Evolutionary conservation across 2,797 vertebrate species (phyloP).

Genomic region (Oreochromis mossambicus): DNA sequence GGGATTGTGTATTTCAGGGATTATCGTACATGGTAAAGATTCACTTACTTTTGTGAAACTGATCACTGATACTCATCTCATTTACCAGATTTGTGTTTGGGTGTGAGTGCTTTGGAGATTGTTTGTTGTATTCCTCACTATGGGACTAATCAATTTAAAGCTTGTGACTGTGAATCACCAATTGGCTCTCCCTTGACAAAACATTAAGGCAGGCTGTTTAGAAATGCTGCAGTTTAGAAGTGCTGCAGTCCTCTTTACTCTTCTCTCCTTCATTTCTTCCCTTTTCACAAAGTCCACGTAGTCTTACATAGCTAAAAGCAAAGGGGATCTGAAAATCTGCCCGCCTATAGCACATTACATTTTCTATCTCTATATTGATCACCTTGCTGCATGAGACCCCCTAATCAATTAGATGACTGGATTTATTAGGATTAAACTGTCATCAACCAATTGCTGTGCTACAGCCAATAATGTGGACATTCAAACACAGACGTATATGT

Average conservation of each 20-base stretch:
- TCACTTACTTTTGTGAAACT: neutral
- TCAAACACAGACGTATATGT: neutral
- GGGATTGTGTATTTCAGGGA: neutral
- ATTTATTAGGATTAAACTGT: constrained; percentile 61
- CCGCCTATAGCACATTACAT: constrained; percentile 21
- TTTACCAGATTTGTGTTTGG: neutral
- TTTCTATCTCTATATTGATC: constrained; percentile 56
- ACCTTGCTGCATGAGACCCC: constrained; percentile 37
- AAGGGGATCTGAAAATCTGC: constrained; percentile 16
- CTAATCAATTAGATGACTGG: constrained; percentile 52
- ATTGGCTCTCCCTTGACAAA: constrained; percentile 12
- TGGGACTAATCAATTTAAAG: constrained; percentile 4
- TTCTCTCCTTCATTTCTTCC: neutral
- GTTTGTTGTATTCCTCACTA: neutral
- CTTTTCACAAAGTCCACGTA: neutral
- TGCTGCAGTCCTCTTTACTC: constrained; percentile 1
- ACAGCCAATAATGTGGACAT: neutral
- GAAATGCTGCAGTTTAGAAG: constrained; percentile 58
- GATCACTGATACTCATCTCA: neutral
- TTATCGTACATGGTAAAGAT: neutral
- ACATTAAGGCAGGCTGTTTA: constrained; percentile 38
- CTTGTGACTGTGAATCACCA: constrained; percentile 25
- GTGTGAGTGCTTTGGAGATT: neutral
- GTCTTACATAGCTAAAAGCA: constrained; percentile 1
- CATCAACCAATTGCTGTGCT: constrained; percentile 23